Evolutionary conservation across 2,113 vertebrate genomes (phyloP).

Genomic region (Gobiocypris rarus): DNA sequence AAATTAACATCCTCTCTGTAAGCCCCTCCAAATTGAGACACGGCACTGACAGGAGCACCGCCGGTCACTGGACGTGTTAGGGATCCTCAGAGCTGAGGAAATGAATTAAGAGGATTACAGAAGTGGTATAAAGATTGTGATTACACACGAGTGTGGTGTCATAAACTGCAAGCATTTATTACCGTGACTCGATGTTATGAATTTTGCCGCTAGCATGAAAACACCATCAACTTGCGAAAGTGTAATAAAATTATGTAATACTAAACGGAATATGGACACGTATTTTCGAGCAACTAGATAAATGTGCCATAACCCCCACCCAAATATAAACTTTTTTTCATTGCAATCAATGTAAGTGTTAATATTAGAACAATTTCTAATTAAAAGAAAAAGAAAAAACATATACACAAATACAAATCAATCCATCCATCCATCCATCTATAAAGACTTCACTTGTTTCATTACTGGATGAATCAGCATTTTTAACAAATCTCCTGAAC

Average conservation of each 20-base stretch:
- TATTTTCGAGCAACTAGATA: no score
- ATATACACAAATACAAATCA: no score
- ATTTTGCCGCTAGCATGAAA: not conserved
- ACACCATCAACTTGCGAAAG: not conserved
- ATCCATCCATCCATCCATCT: no score
- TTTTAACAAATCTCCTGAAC: no score
- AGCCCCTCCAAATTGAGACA: constrained; percentile 51
- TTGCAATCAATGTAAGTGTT: no score
- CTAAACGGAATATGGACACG: not conserved
- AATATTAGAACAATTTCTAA: no score
- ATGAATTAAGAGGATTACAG: constrained; percentile 24
- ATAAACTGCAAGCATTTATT: not conserved
- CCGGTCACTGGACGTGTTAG: not conserved
- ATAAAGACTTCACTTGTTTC: no score
- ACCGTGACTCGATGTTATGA: not conserved
- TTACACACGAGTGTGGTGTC: not conserved
- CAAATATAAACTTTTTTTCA: no score
- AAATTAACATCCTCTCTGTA: constrained; percentile 62
- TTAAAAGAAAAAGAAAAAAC: no score
- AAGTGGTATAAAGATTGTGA: not conserved
- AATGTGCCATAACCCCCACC: no score
- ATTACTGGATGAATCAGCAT: no score
- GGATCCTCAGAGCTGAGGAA: constrained; percentile 15
- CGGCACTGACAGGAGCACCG: not conserved
- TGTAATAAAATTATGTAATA: not conserved